These are phyloP conservation scores for Eupithecia pulchellata DNA, from an alignment of 2,888 invertebrate species.

Conservation along the genomic window DNA sequence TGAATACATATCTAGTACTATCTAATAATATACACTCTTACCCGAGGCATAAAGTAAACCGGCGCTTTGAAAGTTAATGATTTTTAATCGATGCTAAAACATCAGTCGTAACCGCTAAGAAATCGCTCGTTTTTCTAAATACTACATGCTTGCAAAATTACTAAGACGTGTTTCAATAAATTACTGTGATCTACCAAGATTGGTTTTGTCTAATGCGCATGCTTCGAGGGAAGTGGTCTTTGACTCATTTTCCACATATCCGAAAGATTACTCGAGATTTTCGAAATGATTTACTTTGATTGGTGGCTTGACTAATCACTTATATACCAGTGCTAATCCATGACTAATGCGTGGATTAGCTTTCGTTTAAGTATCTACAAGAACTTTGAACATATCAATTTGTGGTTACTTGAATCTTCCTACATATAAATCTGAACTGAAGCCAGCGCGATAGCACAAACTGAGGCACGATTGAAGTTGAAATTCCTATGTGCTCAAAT, in stretches of 20 bases:
- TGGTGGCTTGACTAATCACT: slow-evolving; percentile 1
- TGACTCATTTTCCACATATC: slow-evolving; percentile 31
- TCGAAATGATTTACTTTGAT: slow-evolving; percentile 17
- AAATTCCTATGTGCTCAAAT: background rate
- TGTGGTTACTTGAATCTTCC: background rate
- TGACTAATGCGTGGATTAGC: background rate
- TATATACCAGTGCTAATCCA: background rate
- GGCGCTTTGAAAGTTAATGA: slow-evolving; percentile 67
- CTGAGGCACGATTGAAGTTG: too few relatives aligned
- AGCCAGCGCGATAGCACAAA: background rate
- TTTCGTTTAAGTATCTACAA: background rate
- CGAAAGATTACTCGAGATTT: slow-evolving; percentile 20
- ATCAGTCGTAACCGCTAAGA: slow-evolving; percentile 61
- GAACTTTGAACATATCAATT: background rate
- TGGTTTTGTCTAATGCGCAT: slow-evolving; percentile 44
- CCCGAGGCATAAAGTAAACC: slow-evolving; percentile 37
- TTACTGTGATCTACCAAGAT: slow-evolving; percentile 50
- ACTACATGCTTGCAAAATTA: slow-evolving; percentile 17
- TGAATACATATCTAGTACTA: background rate
- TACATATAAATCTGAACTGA: background rate
- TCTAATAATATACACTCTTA: background rate
- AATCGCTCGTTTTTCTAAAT: slow-evolving; percentile 19
- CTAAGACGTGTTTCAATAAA: slow-evolving; percentile 47
- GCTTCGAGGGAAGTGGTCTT: slow-evolving; percentile 33
- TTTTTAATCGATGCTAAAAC: slow-evolving; percentile 71